These are phyloP conservation scores for Polyergus mexicanus DNA, from an alignment of 1,140 invertebrate species.

Conservation along the genomic window DNA sequence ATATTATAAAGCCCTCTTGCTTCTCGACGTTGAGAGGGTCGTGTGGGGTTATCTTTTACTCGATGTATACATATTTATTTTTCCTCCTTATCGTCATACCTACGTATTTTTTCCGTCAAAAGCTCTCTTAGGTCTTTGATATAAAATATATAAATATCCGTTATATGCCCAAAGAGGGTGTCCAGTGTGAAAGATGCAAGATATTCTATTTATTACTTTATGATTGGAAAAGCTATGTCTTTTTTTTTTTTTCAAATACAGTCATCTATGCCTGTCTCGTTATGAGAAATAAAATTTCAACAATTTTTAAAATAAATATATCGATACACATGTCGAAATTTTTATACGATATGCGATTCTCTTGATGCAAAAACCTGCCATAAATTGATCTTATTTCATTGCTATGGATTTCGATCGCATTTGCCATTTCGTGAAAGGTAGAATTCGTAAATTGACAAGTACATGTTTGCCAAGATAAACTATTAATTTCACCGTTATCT, in stretches of 20 bases:
- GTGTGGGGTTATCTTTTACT: conserved; percentile 28
- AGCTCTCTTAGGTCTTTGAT: not conserved
- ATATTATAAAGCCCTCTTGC: not conserved
- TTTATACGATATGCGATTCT: not conserved
- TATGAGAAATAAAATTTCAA: not conserved
- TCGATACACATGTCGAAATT: not conserved
- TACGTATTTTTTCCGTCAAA: conserved; percentile 6
- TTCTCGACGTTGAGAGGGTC: conserved; percentile 22
- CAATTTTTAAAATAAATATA: not conserved
- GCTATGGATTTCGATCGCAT: not conserved
- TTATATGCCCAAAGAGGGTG: not conserved
- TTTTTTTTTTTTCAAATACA: conserved; percentile 20
- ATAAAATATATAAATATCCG: not conserved
- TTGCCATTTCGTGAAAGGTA: not conserved
- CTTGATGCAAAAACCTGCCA: not conserved
- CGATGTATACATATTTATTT: conserved; percentile 28
- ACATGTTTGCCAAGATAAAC: not conserved
- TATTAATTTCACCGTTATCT: conserved; percentile 40
- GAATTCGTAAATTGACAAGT: not conserved
- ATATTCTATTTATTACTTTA: conserved; percentile 8
- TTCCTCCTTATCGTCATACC: conserved; percentile 18
- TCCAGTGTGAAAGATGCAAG: not conserved
- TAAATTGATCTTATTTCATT: not conserved
- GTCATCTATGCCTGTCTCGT: not conserved
- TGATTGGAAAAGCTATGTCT: not conserved